Percentiles rank a stretch among this genome's conserved stretches.
Conservation (phyloP, 2,113 vertebrate species). For the Chiloscyllium plagiosum region DNA sequence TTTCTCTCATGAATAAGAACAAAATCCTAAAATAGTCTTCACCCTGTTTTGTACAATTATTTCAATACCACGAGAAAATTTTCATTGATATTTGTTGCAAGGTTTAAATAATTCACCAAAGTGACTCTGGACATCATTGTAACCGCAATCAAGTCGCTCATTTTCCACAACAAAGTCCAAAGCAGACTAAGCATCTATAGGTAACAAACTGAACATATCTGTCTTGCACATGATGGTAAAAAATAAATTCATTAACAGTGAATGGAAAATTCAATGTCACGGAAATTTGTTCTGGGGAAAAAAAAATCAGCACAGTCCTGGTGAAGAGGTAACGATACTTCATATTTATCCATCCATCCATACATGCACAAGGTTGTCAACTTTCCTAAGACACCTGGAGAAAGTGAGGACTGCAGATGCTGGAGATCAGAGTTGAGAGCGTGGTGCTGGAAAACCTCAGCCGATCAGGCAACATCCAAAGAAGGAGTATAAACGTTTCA, state of each 20-base stretch:
- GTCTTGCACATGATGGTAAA: background rate
- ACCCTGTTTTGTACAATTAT: background rate
- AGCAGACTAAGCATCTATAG: background rate
- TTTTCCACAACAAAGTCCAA: background rate
- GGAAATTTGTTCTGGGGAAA: background rate
- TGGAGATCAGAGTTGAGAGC: too few relatives aligned
- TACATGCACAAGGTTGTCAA: background rate
- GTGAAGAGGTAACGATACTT: background rate
- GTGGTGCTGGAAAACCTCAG: too few relatives aligned
- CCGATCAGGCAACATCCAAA: too few relatives aligned
- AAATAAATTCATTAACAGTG: background rate
- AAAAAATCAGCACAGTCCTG: background rate
- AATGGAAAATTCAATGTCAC: background rate
- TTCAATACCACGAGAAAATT: background rate
- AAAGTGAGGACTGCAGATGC: too few relatives aligned
- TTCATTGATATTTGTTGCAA: background rate
- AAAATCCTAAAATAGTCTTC: background rate
- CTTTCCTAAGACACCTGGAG: background rate
- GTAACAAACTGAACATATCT: background rate
- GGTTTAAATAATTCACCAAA: background rate
- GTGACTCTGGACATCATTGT: background rate
- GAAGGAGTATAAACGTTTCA: too few relatives aligned
- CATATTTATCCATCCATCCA: background rate
- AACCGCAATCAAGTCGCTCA: background rate
- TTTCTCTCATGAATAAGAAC: background rate